Evolutionary conservation across 2,888 invertebrate genomes (phyloP).

Genomic region (Metacarcinus magister): DNA sequence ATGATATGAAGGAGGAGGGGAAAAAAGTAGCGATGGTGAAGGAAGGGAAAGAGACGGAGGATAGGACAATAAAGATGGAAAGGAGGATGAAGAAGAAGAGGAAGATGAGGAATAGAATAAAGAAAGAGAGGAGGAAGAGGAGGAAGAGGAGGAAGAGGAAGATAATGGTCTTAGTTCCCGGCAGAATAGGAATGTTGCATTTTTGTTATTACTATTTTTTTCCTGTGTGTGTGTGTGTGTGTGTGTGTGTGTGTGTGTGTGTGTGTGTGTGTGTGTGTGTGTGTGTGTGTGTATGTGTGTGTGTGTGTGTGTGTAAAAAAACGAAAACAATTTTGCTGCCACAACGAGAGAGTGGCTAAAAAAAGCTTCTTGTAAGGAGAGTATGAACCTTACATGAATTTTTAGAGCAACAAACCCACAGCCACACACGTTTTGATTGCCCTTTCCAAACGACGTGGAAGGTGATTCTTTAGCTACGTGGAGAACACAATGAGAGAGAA

Average conservation of each 20-base stretch:
- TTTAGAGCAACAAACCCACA: neutral
- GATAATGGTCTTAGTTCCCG: neutral
- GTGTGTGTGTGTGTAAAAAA: neutral
- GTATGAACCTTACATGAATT: neutral
- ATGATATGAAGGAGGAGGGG: too few species aligned
- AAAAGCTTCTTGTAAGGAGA: neutral
- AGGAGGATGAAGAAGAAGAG: neutral
- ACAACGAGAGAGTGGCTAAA: neutral
- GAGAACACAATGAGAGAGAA: neutral
- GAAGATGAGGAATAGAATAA: neutral
- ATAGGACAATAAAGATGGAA: neutral
- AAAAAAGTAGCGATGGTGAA: neutral
- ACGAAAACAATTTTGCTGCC: conserved; percentile 19
- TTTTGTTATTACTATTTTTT: neutral
- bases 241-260: too few species aligned
- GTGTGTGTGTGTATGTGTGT: too few species aligned
- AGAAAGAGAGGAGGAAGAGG: neutral
- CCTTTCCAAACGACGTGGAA: neutral
- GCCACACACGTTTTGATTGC: neutral
- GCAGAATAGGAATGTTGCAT: neutral
- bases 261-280: too few species aligned
- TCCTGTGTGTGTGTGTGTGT: neutral
- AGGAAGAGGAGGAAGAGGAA: neutral
- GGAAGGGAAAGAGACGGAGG: neutral
- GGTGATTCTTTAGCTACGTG: too few species aligned